phyloP scores from a whole-genome alignment of 2,113 vertebrate species.

The Neomonachus schauinslandi region DNA sequence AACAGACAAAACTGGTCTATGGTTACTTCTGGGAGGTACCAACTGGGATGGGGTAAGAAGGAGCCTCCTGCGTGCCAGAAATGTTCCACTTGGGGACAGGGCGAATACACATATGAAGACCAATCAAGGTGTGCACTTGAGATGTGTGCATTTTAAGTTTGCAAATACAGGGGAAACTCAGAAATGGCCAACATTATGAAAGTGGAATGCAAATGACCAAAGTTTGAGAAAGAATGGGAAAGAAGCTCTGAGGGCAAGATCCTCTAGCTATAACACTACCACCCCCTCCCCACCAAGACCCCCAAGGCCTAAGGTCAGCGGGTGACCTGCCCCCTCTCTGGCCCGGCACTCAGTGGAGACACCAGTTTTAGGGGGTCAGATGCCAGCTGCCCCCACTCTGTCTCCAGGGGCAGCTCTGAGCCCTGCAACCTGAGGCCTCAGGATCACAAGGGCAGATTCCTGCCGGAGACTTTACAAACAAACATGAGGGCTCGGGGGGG shows the following conservation, averaged over 20 bases:
- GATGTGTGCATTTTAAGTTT: neutral
- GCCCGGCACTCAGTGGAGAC: slow-evolving; percentile 54
- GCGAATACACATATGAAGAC: neutral
- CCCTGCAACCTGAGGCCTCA: slow-evolving; percentile 81
- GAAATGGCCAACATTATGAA: neutral
- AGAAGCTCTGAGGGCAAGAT: neutral
- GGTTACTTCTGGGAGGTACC: neutral
- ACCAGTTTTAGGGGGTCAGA: slow-evolving; percentile 79
- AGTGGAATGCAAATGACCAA: neutral
- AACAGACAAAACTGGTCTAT: neutral
- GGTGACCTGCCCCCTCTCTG: slow-evolving; percentile 78
- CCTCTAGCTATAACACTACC: neutral
- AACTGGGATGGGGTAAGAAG: neutral
- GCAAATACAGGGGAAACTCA: neutral
- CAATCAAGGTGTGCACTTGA: neutral
- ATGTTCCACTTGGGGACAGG: neutral
- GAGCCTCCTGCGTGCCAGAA: neutral
- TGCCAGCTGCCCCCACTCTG: neutral
- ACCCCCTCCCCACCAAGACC: neutral
- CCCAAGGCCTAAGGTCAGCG: neutral
- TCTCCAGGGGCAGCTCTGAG: slow-evolving; percentile 69
- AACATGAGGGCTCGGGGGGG: slow-evolving; percentile 61
- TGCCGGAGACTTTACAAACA: slow-evolving; percentile 84
- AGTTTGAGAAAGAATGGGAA: neutral
- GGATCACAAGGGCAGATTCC: slow-evolving; percentile 83